These are phyloP conservation scores for Parnassius smintheus DNA, from an alignment of 2,888 invertebrate genomes.

Conservation along the genomic window DNA sequence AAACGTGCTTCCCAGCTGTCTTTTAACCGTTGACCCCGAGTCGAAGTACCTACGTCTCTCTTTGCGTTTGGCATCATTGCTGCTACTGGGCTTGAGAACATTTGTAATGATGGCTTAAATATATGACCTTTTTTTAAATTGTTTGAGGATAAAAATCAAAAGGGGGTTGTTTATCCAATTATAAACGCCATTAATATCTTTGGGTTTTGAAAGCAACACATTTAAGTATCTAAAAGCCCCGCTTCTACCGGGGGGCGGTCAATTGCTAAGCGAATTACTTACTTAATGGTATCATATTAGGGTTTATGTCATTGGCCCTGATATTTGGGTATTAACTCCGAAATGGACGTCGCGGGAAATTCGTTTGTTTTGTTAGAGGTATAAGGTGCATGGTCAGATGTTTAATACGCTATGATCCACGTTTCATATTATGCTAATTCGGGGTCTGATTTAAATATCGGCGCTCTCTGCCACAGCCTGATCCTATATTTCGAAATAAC, in stretches of 20 bases:
- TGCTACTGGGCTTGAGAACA: constrained; percentile 13
- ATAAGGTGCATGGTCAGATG: constrained; percentile 10
- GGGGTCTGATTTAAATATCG: constrained; percentile 25
- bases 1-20: constrained; percentile 25
- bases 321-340: constrained; percentile 15
- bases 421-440: constrained; percentile 25
- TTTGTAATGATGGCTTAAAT: constrained; percentile 13
- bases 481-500: constrained; percentile 12
- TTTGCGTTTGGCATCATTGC: constrained; percentile 15
- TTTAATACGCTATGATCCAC: constrained; percentile 10
- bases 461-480: constrained; percentile 6
- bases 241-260: neutral
- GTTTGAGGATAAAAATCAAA: neutral
- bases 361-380: neutral
- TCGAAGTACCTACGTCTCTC: constrained; percentile 10
- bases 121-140: constrained; percentile 2
- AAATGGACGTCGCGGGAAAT: neutral
- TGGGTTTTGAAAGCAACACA: constrained; percentile 1
- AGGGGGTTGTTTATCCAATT: constrained; percentile 1
- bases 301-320: constrained; percentile 16
- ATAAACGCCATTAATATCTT: neutral
- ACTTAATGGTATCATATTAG: constrained; percentile 22
- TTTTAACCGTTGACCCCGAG: constrained; percentile 24
- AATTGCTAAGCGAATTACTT: constrained; percentile 19
- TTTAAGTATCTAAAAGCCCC: neutral